Percentiles rank a stretch among this genome's conserved stretches.
Conservation (phyloP, 2,888 invertebrate species). For the Hydriomena furcata region DNA sequence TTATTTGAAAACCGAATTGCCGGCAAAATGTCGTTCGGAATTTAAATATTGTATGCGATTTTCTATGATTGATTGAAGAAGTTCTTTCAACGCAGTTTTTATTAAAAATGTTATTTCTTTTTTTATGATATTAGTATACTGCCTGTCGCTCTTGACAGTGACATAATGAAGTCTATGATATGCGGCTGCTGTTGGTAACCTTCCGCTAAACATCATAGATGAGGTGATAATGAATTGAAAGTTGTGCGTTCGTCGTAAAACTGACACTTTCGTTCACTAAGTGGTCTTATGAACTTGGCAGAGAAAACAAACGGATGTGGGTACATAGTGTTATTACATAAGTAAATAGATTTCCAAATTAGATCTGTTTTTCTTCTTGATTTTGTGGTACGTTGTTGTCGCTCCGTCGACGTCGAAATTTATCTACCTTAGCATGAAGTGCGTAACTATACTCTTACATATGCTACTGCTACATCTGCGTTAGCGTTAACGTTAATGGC, state of each 20-base stretch:
- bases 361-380: too few species aligned
- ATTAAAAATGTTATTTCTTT: too few species aligned
- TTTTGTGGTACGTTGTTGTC: too few species aligned
- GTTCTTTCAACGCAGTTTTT: not conserved
- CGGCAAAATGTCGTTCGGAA: slow-evolving; percentile 6
- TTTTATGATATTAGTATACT: slow-evolving; percentile 6
- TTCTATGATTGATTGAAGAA: too few species aligned
- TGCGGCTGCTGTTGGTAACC: slow-evolving; percentile 26
- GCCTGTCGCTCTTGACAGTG: slow-evolving; percentile 31
- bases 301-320: slow-evolving; percentile 37
- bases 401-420: too few species aligned
- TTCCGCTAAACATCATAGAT: slow-evolving; percentile 17
- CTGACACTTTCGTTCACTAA: slow-evolving; percentile 43
- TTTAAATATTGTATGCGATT: too few species aligned
- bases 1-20: slow-evolving; percentile 2
- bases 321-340: too few species aligned
- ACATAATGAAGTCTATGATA: slow-evolving; percentile 38
- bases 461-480: too few species aligned
- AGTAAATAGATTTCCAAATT: too few species aligned
- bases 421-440: too few species aligned
- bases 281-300: slow-evolving; percentile 51
- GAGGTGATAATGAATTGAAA: slow-evolving; percentile 52
- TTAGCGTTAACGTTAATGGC: too few species aligned
- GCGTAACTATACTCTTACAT: too few species aligned
- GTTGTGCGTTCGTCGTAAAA: slow-evolving; percentile 25